Evolutionary conservation across 1,140 invertebrate genomes (phyloP).

Genomic region (Diorhabda elongata): DNA sequence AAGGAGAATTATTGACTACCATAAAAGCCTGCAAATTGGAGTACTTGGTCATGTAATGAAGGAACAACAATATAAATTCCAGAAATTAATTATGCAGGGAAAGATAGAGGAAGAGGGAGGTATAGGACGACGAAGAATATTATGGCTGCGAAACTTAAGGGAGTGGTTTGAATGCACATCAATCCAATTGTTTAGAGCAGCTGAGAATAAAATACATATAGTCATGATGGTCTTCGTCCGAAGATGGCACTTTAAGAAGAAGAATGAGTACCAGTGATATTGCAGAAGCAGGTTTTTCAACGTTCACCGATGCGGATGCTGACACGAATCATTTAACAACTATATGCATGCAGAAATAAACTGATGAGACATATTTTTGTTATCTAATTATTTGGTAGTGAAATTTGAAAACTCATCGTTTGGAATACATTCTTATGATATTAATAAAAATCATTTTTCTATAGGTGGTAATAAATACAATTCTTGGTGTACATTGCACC

Average conservation of each 20-base stretch:
- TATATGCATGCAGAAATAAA: no score
- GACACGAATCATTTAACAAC: no score
- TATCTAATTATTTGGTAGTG: no score
- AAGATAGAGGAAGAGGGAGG: neutral
- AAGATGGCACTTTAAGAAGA: slow-evolving; percentile 1
- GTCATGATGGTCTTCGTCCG: neutral
- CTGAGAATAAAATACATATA: neutral
- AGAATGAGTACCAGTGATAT: slow-evolving; percentile 10
- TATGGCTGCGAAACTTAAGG: neutral
- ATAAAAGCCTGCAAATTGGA: neutral
- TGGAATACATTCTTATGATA: no score
- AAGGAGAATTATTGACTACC: neutral
- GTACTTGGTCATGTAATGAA: neutral
- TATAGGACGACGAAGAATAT: neutral
- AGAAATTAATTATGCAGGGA: neutral
- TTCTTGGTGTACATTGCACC: no score
- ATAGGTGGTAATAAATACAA: no score
- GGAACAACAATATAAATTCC: neutral
- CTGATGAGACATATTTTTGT: no score
- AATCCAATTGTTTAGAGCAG: neutral
- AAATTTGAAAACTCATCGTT: no score
- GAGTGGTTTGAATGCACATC: neutral
- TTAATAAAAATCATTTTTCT: no score
- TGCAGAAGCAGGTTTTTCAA: slow-evolving; percentile 10
- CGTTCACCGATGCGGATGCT: neutral